Base-by-base conservation (phyloP, 2,113 vertebrate species). In the Fulmarus glacialis region DNA sequence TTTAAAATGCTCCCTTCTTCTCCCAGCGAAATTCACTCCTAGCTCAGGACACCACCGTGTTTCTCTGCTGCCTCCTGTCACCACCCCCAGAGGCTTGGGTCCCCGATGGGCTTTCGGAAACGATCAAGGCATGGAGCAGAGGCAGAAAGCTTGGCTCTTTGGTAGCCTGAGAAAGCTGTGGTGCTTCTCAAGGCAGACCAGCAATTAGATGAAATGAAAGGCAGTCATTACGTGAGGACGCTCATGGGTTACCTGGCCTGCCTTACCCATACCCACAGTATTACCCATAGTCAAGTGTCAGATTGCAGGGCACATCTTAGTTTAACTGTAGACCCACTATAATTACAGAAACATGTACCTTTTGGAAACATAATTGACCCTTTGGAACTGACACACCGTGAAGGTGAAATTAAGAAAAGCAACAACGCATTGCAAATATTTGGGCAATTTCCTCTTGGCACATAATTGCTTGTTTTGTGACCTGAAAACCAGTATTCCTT, bases 361-460 rank as follows among this genome's bases (percentile, higher is more conserved):
- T 79, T 38, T 24, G 73, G 77, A 81, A 89, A 43, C 26, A 7
- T 3, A 58, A 95, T 2, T 62, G 72, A 79, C 32, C 59, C 38
- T 93, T 82, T 50, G 52, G 32, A 62, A 63, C 18, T 23, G 68
- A 75, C 4, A 5, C 43, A 47, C 14, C 50, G 9, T 0, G 23
- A 47, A 52, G 64, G 36, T 36, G 84, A 94, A 67, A 73, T 82
- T 52, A 68, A 74, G 36, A 81, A 95, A 94, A 91, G 24, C 68
- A 84, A 36, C 34, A 43, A 64, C 0, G 3, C 34, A 18, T 15
- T 87, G 60, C 2, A 48, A 89, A 56, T 85, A 87, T 80, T 82
- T 52, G 73, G 73, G 60, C 70, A 40, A 82, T 82, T 89, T 94
- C 91, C 95, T 94, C 84, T 94, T 93, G 93, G 78, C 21, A 71